These are phyloP conservation scores for Colletes collaris DNA, from an alignment of 2,888 invertebrate species.

Conservation along the genomic window DNA sequence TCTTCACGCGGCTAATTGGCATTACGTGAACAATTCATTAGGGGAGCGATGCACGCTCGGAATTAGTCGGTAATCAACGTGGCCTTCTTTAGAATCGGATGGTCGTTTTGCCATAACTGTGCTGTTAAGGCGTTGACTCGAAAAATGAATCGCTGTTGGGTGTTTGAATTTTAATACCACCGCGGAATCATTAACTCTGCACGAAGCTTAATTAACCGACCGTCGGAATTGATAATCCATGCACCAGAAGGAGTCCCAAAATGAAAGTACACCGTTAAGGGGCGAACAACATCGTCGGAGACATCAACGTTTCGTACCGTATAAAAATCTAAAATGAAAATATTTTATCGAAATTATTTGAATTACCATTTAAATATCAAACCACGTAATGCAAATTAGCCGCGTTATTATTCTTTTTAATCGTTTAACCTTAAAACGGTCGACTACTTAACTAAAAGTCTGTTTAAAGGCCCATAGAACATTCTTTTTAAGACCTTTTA, in stretches of 20 bases:
- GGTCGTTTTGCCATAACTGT: conserved; percentile 56
- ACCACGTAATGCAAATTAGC: no score
- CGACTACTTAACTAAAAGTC: no score
- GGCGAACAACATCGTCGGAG: no score
- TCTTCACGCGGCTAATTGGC: conserved; percentile 63
- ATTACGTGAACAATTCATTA: conserved; percentile 59
- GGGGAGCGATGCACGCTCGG: conserved; percentile 45
- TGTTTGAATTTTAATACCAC: conserved; percentile 42
- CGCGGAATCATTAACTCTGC: conserved; percentile 38
- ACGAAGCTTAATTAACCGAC: conserved; percentile 40
- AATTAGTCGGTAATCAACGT: conserved; percentile 50
- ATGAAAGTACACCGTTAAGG: not conserved
- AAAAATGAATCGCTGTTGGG: conserved; percentile 42
- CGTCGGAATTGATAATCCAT: conserved; percentile 31
- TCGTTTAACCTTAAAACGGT: no score
- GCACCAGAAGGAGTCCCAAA: conserved; percentile 16
- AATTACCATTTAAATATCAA: no score
- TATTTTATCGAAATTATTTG: no score
- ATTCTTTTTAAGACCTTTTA: no score
- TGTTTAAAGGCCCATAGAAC: no score
- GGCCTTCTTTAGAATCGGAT: conserved; percentile 54
- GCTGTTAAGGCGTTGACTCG: conserved; percentile 51
- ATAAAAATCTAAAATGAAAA: no score
- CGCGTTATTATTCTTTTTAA: no score
- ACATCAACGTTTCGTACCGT: no score